Conservation (phyloP, 2,888 invertebrate genomes). For the Tenodera sinensis region DNA sequence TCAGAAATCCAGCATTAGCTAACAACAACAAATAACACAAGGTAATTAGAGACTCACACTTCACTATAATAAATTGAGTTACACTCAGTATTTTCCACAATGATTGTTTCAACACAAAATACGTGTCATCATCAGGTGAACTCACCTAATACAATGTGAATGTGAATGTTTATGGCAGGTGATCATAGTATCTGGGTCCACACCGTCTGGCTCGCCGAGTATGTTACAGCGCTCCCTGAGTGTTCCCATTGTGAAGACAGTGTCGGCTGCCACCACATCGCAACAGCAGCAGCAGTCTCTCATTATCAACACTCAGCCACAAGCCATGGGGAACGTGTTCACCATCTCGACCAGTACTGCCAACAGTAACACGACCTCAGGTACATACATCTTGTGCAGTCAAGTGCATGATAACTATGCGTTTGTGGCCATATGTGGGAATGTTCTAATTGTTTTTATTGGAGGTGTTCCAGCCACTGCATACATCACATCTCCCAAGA, state of each 20-base stretch:
- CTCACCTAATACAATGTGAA: no score
- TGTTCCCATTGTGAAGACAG: conserved; percentile 33
- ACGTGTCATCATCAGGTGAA: no score
- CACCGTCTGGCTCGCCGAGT: conserved; percentile 28
- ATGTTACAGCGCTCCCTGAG: conserved; percentile 33
- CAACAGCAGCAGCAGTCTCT: conserved; percentile 18
- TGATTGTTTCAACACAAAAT: no score
- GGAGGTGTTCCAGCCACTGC: conserved; percentile 20
- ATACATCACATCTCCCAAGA: conserved; percentile 23
- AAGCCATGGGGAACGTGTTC: conserved; percentile 14
- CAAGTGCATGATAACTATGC: no score
- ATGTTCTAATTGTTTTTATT: conserved; percentile 1
- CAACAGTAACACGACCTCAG: conserved; percentile 18
- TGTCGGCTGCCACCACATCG: conserved; percentile 1
- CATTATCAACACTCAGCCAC: conserved; percentile 1
- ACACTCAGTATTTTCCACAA: no score
- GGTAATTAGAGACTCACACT: no score
- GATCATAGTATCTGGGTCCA: conserved; percentile 32
- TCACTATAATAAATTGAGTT: no score
- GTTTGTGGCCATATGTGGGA: no score
- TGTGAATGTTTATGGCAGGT: conserved; percentile 23
- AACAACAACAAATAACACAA: no score
- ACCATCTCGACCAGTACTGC: conserved; percentile 24
- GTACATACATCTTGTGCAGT: not conserved
- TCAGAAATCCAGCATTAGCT: no score